phyloP scores from a whole-genome alignment of 2,888 invertebrate species.

The Carabus problematicus region DNA sequence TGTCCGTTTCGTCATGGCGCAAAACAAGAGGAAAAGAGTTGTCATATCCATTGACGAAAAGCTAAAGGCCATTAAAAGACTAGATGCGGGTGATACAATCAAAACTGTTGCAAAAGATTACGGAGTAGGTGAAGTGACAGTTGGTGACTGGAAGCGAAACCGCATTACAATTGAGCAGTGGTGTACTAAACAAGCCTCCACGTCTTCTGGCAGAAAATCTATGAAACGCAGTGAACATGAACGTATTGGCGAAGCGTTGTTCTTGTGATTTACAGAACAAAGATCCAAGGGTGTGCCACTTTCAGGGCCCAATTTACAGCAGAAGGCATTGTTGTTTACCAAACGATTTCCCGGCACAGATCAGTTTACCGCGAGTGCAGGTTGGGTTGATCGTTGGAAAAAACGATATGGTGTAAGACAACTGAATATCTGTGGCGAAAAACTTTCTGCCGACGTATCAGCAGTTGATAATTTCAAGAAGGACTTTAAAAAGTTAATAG shows the following conservation, averaged over 20 bases:
- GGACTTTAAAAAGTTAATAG: too few relatives aligned
- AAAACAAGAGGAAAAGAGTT: slow-evolving; percentile 11
- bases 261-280: slow-evolving; percentile 4
- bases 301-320: slow-evolving; percentile 1
- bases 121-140: slow-evolving; percentile 24
- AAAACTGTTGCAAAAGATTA: slow-evolving; percentile 16
- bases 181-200: background rate
- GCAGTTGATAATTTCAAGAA: too few relatives aligned
- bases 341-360: background rate
- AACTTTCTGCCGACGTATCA: too few relatives aligned
- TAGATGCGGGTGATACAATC: slow-evolving; percentile 17
- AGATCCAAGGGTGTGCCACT: background rate
- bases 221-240: background rate
- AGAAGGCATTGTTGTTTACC: background rate
- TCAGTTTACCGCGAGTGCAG: background rate
- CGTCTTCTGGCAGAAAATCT: background rate
- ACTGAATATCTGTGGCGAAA: too few relatives aligned
- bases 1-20: too few relatives aligned
- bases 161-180: slow-evolving; percentile 7
- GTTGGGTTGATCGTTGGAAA: slow-evolving; percentile 9
- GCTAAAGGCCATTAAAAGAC: slow-evolving; percentile 16
- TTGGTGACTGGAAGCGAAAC: slow-evolving; percentile 26
- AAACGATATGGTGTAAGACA: background rate
- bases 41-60: slow-evolving; percentile 14
- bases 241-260: background rate